Percentiles rank a stretch among this genome's conserved stretches.
Evolutionary conservation across 1,140 invertebrate species (phyloP).

Genomic region (Magallana gigas): DNA sequence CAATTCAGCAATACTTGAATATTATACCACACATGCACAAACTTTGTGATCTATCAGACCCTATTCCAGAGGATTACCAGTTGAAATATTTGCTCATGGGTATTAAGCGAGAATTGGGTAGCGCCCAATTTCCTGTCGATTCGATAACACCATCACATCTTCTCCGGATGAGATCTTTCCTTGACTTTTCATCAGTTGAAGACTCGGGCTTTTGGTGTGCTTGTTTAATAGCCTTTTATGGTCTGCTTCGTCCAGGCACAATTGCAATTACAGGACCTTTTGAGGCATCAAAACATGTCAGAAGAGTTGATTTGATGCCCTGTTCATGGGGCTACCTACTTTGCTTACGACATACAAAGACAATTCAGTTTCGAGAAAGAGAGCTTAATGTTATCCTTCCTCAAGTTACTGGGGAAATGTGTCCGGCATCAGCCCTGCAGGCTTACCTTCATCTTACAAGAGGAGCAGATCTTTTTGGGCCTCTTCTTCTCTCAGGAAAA

Average conservation of each 20-base stretch:
- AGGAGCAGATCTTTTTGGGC: constrained; percentile 19
- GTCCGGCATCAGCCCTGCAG: constrained; percentile 13
- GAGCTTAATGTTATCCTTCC: constrained; percentile 31
- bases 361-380: constrained; percentile 46
- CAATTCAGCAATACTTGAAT: constrained; percentile 49
- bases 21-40: constrained; percentile 45
- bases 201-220: constrained; percentile 44
- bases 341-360: constrained; percentile 41
- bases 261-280: constrained; percentile 23
- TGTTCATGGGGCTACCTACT: constrained; percentile 22
- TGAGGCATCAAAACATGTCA: constrained; percentile 9
- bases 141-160: constrained; percentile 38
- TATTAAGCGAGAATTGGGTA: constrained; percentile 47
- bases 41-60: constrained; percentile 23
- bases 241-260: constrained; percentile 48
- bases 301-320: constrained; percentile 8
- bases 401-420: constrained; percentile 23
- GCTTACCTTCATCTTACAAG: constrained; percentile 27
- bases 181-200: constrained; percentile 29
- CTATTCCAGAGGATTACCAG: neutral
- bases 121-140: constrained; percentile 1
- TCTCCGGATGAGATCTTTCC: neutral
- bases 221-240: constrained; percentile 47
- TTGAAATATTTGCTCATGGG: neutral
- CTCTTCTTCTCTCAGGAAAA: neutral